Percentiles rank a stretch among this genome's conserved stretches.
phyloP scores from a whole-genome alignment of 23 tunicate species.

The Trididemnum miniatum region DNA sequence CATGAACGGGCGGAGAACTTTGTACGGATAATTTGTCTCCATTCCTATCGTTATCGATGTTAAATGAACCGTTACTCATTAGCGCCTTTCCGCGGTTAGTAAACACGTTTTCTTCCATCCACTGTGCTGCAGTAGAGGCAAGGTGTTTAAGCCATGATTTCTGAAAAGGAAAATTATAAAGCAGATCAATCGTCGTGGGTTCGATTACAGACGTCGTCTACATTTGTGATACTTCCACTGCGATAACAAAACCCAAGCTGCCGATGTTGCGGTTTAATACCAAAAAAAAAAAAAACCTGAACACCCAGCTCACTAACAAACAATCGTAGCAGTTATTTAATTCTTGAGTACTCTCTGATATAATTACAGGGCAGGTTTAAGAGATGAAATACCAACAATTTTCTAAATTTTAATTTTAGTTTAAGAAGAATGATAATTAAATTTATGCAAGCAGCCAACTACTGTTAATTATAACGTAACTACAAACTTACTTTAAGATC shows the following conservation, averaged over 20 bases:
- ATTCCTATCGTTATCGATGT: background rate
- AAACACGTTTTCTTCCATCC: slow-evolving; percentile 60
- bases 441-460: background rate
- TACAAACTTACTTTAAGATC: slow-evolving; percentile 38
- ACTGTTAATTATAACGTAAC: background rate
- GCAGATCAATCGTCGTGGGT: too few relatives aligned
- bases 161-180: slow-evolving; percentile 46
- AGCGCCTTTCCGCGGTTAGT: background rate
- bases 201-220: too few relatives aligned
- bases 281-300: too few relatives aligned
- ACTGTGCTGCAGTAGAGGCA: slow-evolving; percentile 69
- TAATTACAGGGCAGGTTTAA: background rate
- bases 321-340: too few relatives aligned
- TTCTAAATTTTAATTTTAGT: background rate
- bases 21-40: background rate
- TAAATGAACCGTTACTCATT: background rate
- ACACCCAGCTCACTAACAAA: too few relatives aligned
- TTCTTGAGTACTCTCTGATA: too few relatives aligned
- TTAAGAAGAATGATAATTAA: background rate
- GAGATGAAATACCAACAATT: too few relatives aligned
- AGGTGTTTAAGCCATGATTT: slow-evolving; percentile 46
- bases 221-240: too few relatives aligned
- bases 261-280: too few relatives aligned
- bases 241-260: too few relatives aligned
- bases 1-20: background rate